Conservation (phyloP, 2,888 invertebrate species). For the Sinelater perroti region DNA sequence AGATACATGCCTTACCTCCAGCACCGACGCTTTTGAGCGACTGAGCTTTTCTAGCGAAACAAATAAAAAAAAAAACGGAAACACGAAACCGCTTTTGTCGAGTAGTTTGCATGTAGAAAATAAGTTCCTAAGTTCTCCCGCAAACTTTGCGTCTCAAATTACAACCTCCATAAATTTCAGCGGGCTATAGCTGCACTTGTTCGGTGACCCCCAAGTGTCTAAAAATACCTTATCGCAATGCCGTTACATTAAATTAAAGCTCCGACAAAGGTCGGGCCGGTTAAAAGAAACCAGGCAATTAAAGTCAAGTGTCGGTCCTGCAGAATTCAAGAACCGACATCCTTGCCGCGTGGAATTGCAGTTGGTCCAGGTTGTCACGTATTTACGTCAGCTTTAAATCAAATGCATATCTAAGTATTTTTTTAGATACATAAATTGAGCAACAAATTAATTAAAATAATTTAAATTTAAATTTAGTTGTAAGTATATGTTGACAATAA, state of each 20-base stretch:
- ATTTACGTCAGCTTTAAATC: too few species aligned
- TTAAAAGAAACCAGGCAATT: slow-evolving; percentile 16
- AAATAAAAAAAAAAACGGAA: neutral
- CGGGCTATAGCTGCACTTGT: neutral
- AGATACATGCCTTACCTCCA: too few species aligned
- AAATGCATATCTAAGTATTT: too few species aligned
- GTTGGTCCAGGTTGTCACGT: too few species aligned
- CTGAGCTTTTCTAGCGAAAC: neutral
- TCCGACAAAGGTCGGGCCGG: neutral
- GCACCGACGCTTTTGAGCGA: neutral
- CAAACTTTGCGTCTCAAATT: slow-evolving; percentile 4
- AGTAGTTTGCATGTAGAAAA: slow-evolving; percentile 6
- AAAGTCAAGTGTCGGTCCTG: slow-evolving; percentile 6
- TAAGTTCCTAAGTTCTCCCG: neutral
- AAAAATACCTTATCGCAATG: neutral
- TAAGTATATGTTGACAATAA: too few species aligned
- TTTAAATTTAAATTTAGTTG: too few species aligned
- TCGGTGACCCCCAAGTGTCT: neutral
- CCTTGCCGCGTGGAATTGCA: too few species aligned
- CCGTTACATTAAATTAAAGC: neutral
- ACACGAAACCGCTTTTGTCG: neutral
- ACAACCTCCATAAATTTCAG: slow-evolving; percentile 2
- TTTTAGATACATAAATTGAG: too few species aligned
- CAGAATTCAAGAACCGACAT: slow-evolving; percentile 8
- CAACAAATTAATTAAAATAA: too few species aligned